Evolutionary conservation across 2,113 vertebrate species (phyloP), one percentile per base, ranked within the genome.

Genomic region (Bubo bubo): DNA sequence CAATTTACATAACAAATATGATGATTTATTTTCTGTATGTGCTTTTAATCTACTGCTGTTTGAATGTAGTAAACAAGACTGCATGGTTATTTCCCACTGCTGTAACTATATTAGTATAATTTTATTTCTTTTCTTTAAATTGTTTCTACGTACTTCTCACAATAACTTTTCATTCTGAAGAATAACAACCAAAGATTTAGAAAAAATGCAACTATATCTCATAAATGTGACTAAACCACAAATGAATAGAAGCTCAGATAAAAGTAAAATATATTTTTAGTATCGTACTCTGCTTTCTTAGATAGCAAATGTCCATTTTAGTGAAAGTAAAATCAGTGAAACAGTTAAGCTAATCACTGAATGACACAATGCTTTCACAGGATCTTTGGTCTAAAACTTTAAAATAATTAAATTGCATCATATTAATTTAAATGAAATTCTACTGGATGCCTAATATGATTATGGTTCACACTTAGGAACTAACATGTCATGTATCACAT

Each of bases 11-110:
- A 43, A 17, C 45, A 73, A 82, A 88, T n/a, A 28, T 5, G 10
- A 39, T 26, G 15, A 2, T 45, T 76, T 88, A 15, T 77, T 68
- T 94, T 70, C 20, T 22, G 12, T 59, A 39, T 34, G 3, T 45
- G 24, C 26, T 56, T 88, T 79, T 58, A 93, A 56, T 75, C 66
- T 88, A 43, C 21, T 53, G 18, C 15, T 73, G 26, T 83, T 82
- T 82, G 32, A 83, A 58, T 26, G 15, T 55, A 47, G 10, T 28
- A 43, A 91, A 23, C 21, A 85, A 35, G 43, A 71, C 28, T 62
- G 18, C 3, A 2, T 26, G 23, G 16, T 13, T 74, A 12, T 45
- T 39, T 6, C 15, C 14, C 24, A 14, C 2, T 0, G 2, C 1
- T 73, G 8, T 70, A 72, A 35, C 7, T 76, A 21, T 39, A 49